phyloP scores from a whole-genome alignment of 64 coral and sea anemone genomes.

The Platygyra sinensis region DNA sequence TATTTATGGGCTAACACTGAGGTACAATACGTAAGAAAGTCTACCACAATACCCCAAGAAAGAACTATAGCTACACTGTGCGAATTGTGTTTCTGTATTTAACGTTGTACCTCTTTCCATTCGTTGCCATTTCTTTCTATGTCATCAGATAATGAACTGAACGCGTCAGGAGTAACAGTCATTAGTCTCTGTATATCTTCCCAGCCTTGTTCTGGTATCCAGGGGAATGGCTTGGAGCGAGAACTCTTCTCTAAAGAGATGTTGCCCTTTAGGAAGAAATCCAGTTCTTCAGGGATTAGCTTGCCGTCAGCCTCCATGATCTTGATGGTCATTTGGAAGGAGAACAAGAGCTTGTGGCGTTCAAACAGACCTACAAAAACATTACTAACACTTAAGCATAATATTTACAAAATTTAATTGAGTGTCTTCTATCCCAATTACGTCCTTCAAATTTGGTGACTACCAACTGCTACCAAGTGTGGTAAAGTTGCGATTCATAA shows the following conservation, averaged over 20 bases:
- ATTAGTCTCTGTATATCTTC: constrained; percentile 87
- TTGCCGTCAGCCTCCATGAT: constrained; percentile 99
- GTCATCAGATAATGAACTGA: constrained; percentile 88
- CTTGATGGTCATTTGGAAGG: constrained; percentile 99
- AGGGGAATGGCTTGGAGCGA: constrained; percentile 88
- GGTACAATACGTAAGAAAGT: no score
- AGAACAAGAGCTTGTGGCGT: constrained; percentile 94
- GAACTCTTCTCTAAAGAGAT: constrained; percentile 96
- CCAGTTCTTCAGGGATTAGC: constrained; percentile 93
- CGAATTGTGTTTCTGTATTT: not conserved
- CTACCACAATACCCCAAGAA: no score
- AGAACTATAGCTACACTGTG: no score
- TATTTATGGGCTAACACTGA: no score
- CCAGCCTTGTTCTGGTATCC: constrained; percentile 98
- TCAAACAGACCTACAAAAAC: constrained; percentile 86
- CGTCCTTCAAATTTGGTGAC: no score
- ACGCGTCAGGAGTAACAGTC: constrained; percentile 82
- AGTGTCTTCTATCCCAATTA: no score
- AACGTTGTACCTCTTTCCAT: constrained; percentile 90
- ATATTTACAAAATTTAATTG: not conserved
- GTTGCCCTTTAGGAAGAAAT: constrained; percentile 98
- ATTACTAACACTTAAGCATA: not conserved
- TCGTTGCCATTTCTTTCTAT: constrained; percentile 84
- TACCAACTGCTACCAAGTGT: no score
- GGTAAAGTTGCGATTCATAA: no score